Evolutionary conservation across 2,888 invertebrate genomes (phyloP).

Genomic region (Heteromurus nitidus): DNA sequence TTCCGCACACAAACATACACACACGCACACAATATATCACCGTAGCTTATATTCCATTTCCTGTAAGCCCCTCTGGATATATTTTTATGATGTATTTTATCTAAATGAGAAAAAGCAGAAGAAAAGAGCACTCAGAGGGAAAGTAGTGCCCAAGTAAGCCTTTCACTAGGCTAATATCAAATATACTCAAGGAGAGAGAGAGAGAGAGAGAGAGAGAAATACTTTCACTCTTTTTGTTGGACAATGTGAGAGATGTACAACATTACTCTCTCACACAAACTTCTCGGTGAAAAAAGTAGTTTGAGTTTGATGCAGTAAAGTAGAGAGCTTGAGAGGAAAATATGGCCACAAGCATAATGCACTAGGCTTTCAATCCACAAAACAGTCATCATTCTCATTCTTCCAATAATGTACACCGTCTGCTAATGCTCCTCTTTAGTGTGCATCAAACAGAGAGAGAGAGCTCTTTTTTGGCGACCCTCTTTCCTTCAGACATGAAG

Average conservation of each 20-base stretch:
- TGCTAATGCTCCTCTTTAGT: too few species aligned
- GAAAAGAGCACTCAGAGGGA: background rate
- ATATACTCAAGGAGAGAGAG: background rate
- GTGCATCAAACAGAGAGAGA: too few species aligned
- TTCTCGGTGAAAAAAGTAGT: too few species aligned
- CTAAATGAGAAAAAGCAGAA: background rate
- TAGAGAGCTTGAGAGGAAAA: too few species aligned
- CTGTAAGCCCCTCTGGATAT: background rate
- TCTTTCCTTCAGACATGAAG: too few species aligned
- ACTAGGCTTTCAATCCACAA: too few species aligned
- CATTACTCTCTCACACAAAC: background rate
- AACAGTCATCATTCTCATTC: too few species aligned
- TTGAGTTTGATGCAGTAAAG: too few species aligned
- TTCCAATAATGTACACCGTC: too few species aligned
- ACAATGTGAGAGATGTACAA: background rate
- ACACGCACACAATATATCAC: background rate
- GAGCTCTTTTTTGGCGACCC: slow-evolving; percentile 6
- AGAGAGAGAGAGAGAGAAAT: background rate
- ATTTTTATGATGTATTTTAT: background rate
- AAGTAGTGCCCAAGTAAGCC: background rate
- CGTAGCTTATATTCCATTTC: too few species aligned
- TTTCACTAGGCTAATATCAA: background rate
- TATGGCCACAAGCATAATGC: too few species aligned
- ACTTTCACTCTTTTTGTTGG: slow-evolving; percentile 20
- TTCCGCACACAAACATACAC: background rate